Percentiles rank a stretch among this genome's conserved stretches.
These are phyloP conservation scores for Doryteuthis pealeii DNA, from an alignment of 1,140 invertebrate species.

Conservation along the genomic window DNA sequence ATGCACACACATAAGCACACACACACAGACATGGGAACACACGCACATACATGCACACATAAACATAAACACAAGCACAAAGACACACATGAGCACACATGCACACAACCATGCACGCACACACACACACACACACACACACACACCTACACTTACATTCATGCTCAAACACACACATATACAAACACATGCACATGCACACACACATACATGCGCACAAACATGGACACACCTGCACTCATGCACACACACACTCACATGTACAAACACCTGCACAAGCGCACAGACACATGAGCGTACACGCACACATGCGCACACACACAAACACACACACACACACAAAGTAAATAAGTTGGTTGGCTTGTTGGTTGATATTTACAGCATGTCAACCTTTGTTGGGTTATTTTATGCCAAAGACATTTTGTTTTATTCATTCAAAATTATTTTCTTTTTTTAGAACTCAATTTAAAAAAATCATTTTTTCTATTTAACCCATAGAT, in stretches of 20 bases:
- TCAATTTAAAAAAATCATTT: no score
- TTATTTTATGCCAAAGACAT: neutral
- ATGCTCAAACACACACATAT: neutral
- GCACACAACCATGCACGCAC: neutral
- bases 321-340: no score
- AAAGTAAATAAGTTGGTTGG: neutral
- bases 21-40: constrained; percentile 5
- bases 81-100: no score
- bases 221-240: no score
- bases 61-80: no score
- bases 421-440: neutral
- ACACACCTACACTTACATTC: no score
- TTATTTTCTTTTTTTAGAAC: neutral
- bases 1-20: constrained; percentile 9
- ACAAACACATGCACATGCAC: neutral
- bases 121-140: constrained; percentile 6
- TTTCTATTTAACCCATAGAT: no score
- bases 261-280: no score
- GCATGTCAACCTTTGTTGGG: no score
- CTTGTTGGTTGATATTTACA: neutral
- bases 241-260: neutral
- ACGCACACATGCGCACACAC: no score
- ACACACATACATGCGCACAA: no score
- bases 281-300: no score
- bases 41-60: constrained; percentile 13